Base-by-base conservation (phyloP, 2,888 invertebrate genomes). In the Penaeus monodon region DNA sequence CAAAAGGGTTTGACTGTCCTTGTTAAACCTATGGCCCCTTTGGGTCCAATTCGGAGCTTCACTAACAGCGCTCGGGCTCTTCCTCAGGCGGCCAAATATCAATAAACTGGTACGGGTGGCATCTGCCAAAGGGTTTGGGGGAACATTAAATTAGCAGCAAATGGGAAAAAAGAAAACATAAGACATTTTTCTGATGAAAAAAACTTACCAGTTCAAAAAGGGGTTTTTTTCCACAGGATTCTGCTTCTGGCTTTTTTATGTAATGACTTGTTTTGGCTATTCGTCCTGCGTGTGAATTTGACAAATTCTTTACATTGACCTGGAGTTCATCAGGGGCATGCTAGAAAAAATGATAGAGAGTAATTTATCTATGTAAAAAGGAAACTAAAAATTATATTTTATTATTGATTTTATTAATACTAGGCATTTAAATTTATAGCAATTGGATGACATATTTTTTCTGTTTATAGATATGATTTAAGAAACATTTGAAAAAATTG, bases 61-160 rank as follows among this genome's bases (percentile, higher is more conserved):
- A 0, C 92, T 97, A 86, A 94, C 95, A 29, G 96, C 96, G 96
- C 95, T 0, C 94, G 94, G 91, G 93, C 94, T 79, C 92, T 96
- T 29, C 94, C 20, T 91, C 93, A 14, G 93, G 93, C 90, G 89
- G 92, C 92, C 89, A 92, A 93, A 91, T 93, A 95, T 44, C 95
- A 44, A 95, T 97, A 66, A 97, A 97, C 92, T 97, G 97, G 97
- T 95, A 94, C 92, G 97, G 97, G 7, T 97, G 97, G 97, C 97
- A 97, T 93, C 97, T 94, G 96, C 96, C 29, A 95, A 96, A 91
- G 95, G 95, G 95, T 95, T 90, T 79, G 84, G 49, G 63, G 29
- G 49, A 33, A 20, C 66, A 12, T 65, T 38, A 17, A 12, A 66
- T 80, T 65, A 17, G 49, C 8, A 22, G 44, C 68, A 44, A 49